These are phyloP conservation scores for Itoplectis maculator DNA, from an alignment of 2,888 invertebrate genomes.

Conservation along the genomic window DNA sequence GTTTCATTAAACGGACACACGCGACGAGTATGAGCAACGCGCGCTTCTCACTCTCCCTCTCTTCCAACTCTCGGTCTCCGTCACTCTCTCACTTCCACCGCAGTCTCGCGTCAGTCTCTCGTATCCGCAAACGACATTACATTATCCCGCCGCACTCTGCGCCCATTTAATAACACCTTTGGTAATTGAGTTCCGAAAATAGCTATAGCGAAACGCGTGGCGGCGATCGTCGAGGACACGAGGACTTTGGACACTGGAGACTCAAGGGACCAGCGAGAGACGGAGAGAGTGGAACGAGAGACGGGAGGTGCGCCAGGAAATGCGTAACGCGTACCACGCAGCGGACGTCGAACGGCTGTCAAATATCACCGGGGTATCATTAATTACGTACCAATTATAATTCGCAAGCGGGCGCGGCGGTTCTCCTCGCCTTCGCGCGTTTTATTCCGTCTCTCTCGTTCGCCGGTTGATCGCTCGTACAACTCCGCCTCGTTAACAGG, in stretches of 20 bases:
- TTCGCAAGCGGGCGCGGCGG: slow-evolving; percentile 72
- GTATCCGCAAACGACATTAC: slow-evolving; percentile 64
- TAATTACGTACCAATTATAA: slow-evolving; percentile 81
- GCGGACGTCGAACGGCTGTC: slow-evolving; percentile 74
- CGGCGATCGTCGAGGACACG: slow-evolving; percentile 65
- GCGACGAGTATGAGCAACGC: slow-evolving; percentile 49
- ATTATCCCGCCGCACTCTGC: slow-evolving; percentile 60
- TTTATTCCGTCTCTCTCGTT: slow-evolving; percentile 60
- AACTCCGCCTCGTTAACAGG: slow-evolving; percentile 60
- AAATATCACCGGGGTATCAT: slow-evolving; percentile 76
- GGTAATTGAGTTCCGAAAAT: slow-evolving; percentile 69
- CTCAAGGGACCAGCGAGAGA: slow-evolving; percentile 14
- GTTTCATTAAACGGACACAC: slow-evolving; percentile 67
- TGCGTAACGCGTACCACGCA: slow-evolving; percentile 71
- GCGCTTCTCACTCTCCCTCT: too few species aligned
- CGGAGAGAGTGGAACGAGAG: slow-evolving; percentile 58
- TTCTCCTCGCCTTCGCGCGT: slow-evolving; percentile 42
- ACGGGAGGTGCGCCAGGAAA: slow-evolving; percentile 54
- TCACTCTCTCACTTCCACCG: slow-evolving; percentile 7
- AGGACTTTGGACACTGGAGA: too few species aligned
- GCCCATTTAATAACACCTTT: slow-evolving; percentile 69
- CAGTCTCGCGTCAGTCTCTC: slow-evolving; percentile 42
- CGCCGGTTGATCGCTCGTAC: slow-evolving; percentile 18
- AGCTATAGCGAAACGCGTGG: slow-evolving; percentile 49
- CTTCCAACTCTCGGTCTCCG: too few species aligned